Base-by-base conservation (phyloP, 1,140 invertebrate genomes). In the Sycophila sp. region DNA sequence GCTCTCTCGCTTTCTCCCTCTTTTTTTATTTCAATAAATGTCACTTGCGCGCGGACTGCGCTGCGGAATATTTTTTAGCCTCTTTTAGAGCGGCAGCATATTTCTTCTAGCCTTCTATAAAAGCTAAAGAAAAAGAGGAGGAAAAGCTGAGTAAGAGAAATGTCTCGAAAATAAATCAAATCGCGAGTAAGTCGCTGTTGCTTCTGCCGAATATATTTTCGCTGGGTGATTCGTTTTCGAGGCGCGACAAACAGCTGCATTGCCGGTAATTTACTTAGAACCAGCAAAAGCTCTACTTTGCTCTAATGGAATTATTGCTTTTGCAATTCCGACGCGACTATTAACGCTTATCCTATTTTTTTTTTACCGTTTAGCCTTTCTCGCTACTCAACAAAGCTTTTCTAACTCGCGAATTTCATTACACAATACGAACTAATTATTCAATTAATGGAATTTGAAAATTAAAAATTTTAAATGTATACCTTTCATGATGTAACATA, bases 171-270 rank as follows among this genome's bases (percentile, higher is more conserved):
- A 56, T 51, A 53, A 40, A 65, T 63, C 42, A 64, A 64, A 64
- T 65, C 17, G 5, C n/a, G 40, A 56, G 40, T 58, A 58, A 67
- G 64, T 67, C 51, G 22, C 24, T 45, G 10, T 38, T n/a, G 36
- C 51, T 58, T 67, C 40, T 47, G 17, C 28, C 26, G n/a, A 67
- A 58, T 42, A 36, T 47, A 55, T 65, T 65, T 65, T 40, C 22
- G 55, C 15, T 28, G 24, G 28, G 24, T 32, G 49, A 40, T 55
- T 55, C 24, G 34, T 53, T 55, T 55, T 19, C 49, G n/a, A 51
- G 30, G 22, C 32, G 45, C 62, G 62, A 53, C 62, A 64, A 63
- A 63, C 42, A 63, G 60, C 28, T 49, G 30, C n/a, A 32, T 63
- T 49, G 17, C 24, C 19, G 30, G 22, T 55, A 65, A 53, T 65